A percentile compares a stretch with the other conserved stretches of the same genome.
These are phyloP conservation scores for Botia almorhae DNA, from an alignment of 2,797 vertebrate species.

Conservation along the genomic window DNA sequence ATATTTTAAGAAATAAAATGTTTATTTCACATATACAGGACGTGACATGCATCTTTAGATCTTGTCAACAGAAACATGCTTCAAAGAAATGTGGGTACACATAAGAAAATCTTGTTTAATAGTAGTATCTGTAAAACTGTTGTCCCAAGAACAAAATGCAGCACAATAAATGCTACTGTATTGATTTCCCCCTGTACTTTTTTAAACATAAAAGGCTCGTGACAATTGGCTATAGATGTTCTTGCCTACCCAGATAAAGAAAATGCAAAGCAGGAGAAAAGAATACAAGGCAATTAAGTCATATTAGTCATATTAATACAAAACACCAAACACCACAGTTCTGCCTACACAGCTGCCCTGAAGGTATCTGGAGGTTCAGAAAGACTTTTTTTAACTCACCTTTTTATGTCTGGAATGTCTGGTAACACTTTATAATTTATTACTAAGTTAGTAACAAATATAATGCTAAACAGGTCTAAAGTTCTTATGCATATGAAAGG, in stretches of 20 bases:
- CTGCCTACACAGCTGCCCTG: background rate
- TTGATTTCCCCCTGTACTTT: background rate
- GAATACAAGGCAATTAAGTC: background rate
- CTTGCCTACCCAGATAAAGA: background rate
- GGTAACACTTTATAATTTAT: background rate
- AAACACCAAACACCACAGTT: background rate
- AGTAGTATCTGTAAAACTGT: background rate
- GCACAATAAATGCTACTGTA: background rate
- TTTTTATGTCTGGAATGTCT: background rate
- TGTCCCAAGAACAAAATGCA: background rate
- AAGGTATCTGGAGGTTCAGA: background rate
- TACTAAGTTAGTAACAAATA: background rate
- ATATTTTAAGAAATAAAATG: background rate
- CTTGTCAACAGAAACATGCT: background rate
- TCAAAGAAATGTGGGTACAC: conserved; percentile 17
- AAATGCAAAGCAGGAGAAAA: conserved; percentile 4
- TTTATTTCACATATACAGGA: background rate
- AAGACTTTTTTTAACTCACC: too few relatives aligned
- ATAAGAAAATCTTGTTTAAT: background rate
- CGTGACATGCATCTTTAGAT: background rate
- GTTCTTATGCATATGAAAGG: too few relatives aligned
- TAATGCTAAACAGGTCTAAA: background rate
- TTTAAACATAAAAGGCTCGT: background rate
- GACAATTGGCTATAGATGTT: background rate
- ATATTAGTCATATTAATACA: background rate